Evolutionary conservation across 2,797 vertebrate genomes (phyloP), one percentile per base, ranked within the genome.

Genomic region (Mormyrus proboscirostris): DNA sequence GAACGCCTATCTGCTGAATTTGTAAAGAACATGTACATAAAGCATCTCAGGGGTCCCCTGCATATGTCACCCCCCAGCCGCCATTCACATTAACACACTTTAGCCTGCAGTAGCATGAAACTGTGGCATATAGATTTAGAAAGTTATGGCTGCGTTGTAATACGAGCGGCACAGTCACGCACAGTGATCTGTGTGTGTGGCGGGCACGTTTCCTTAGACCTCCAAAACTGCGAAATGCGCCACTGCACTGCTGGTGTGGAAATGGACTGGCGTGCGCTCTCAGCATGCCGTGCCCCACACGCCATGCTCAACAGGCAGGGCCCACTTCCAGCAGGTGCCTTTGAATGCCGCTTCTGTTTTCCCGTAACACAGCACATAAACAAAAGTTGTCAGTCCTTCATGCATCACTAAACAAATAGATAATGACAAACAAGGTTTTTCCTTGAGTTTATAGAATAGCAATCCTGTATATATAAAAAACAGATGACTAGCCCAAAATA

Each of bases 361-460:
- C 76, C 76, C 76, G 3, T 82, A 82, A 82, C 19, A 44, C 73
- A 82, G 41, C 41, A 82, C 41, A 82, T 22, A 82, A 69, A 49
- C 7, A 38, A 25, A 82, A 19, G 5, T 44, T 22, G 41, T 47
- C 73, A 33, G 73, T 44, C 76, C 38, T 47, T 82, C 41, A 82
- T 82, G 76, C 76, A 82, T 82, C 41, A 82, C 16, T 82, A 82
- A 82, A 82, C 76, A 82, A 82, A 82, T 47, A 47, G 76, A 47
- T 82, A 47, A 47, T 82, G 76, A 47, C 41, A 82, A 82, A 82
- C 47, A 47, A 44, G 76, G 8, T 7, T 82, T 82, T 44, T 8
- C 41, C 76, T 82, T 47, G 44, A 9, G 76, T 82, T 82, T 82
- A 47, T 10, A 82, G 76, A 47, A 82, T 47, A 82, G 41, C 10